phyloP scores from a whole-genome alignment of 2,113 vertebrate species.

The Ploceus nigricollis region DNA sequence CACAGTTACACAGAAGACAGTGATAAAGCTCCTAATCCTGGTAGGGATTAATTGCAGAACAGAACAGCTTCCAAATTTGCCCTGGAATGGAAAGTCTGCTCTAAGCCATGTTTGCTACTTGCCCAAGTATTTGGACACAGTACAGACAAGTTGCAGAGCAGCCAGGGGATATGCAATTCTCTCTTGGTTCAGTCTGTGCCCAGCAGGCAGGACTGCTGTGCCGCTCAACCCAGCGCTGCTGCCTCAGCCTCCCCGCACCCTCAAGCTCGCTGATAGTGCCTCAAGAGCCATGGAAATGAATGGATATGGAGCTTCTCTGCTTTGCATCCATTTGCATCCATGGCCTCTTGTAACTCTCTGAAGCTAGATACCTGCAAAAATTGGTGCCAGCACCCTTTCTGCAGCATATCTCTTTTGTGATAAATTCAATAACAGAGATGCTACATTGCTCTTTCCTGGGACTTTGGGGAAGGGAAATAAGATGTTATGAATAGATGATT shows the following conservation, averaged over 20 bases:
- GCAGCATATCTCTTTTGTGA: neutral
- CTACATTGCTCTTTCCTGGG: neutral
- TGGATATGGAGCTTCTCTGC: neutral
- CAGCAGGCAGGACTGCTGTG: neutral
- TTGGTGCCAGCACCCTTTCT: neutral
- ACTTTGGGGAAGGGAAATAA: neutral
- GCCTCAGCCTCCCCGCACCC: rapidly evolving
- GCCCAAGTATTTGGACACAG: neutral
- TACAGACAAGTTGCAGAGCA: neutral
- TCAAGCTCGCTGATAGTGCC: neutral
- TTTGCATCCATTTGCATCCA: neutral
- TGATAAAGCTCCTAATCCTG: neutral
- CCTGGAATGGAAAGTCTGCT: neutral
- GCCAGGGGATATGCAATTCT: neutral
- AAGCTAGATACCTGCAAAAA: neutral
- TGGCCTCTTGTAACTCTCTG: neutral
- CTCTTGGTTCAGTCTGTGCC: neutral
- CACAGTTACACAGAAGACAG: neutral
- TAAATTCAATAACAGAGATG: neutral
- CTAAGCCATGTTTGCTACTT: neutral
- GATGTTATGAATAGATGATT: neutral
- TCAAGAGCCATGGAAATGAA: neutral
- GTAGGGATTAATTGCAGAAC: neutral
- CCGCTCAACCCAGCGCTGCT: rapidly evolving
- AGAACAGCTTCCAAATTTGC: neutral